Evolutionary conservation across 1,140 invertebrate genomes (phyloP), one percentile per base, ranked within the genome.

Genomic region (Bemisia tabaci): DNA sequence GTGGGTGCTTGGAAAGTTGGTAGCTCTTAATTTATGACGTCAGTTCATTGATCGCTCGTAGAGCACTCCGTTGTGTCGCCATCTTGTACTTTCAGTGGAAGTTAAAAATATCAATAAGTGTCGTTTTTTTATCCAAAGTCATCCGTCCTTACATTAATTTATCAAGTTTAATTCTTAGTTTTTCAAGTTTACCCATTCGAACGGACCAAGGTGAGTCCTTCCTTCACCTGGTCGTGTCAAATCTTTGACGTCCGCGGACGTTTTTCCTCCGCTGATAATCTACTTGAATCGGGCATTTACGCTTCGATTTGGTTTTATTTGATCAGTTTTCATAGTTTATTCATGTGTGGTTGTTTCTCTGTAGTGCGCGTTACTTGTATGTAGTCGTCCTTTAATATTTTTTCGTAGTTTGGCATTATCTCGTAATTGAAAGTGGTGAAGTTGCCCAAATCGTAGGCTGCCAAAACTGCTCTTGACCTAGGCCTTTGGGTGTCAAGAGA

Each of bases 161-260:
- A 33, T 23, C 22, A 64, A 27, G 63, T 26, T 33, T 64, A 33
- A 48, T 64, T 64, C 27, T 24, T 60, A 22, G 21, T 39, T 64
- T 64, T 23, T 64, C 48, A 21, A 33, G 63, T 64, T 48, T 48
- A 64, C 63, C 63, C 63, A 64, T 33, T 64, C 63, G 63, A 64
- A 64, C 63, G 63, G 63, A 64, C 63, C 63, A 64, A 64, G 63
- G 63, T 64, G 48, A 64, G 48, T 63, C 26, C 22, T 26, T 22
- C 22, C 62, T 63, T 63, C 17, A 48, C 33, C 33, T 48, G 5
- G 33, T 48, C 17, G 33, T 48, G 33, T 48, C 33, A 9, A 48
- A 48, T 17, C 17, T 48, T 48, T 48, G 33, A 48, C 33, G 17
- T 48, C 33, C 17, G 33, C 17, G 5, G 33, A 9, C 33, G 33